phyloP scores from a whole-genome alignment of 2,113 vertebrate species.

The Mustelus asterias region DNA sequence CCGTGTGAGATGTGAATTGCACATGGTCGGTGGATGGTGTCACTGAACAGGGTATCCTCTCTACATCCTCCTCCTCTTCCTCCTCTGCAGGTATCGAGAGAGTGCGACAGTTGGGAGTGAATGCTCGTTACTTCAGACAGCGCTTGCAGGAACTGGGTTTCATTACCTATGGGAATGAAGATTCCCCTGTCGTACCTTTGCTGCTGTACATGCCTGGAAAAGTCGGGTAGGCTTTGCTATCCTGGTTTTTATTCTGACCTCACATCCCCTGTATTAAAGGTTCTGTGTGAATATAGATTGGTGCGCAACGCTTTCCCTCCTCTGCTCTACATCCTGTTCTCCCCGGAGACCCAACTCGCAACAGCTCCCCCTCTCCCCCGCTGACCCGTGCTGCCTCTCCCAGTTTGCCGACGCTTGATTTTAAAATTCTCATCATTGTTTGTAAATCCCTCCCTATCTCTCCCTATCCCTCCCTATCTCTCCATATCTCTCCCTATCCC shows the following conservation, averaged over 20 bases:
- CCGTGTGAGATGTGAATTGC: neutral
- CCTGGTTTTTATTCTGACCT: no score
- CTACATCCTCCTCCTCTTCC: neutral
- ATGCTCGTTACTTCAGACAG: constrained; percentile 79
- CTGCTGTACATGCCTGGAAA: constrained; percentile 88
- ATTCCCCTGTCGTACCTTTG: constrained; percentile 80
- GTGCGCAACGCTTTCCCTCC: neutral
- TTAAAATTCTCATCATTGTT: neutral
- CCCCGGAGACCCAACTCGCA: neutral
- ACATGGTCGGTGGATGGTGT: neutral
- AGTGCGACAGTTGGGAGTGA: constrained; percentile 68
- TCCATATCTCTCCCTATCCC: no score
- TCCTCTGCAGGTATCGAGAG: constrained; percentile 65
- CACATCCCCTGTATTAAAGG: neutral
- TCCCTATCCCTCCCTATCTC: no score
- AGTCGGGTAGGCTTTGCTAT: constrained; percentile 73
- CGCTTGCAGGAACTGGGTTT: constrained; percentile 79
- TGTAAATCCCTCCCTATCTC: no score
- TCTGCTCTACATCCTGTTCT: neutral
- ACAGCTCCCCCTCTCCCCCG: neutral
- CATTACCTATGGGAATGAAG: constrained; percentile 81
- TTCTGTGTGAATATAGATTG: no score
- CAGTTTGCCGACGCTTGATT: neutral
- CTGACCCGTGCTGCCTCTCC: neutral
- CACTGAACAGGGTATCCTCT: no score